phyloP scores from a whole-genome alignment of 1,140 invertebrate species.

The Hesperophylax magnus region DNA sequence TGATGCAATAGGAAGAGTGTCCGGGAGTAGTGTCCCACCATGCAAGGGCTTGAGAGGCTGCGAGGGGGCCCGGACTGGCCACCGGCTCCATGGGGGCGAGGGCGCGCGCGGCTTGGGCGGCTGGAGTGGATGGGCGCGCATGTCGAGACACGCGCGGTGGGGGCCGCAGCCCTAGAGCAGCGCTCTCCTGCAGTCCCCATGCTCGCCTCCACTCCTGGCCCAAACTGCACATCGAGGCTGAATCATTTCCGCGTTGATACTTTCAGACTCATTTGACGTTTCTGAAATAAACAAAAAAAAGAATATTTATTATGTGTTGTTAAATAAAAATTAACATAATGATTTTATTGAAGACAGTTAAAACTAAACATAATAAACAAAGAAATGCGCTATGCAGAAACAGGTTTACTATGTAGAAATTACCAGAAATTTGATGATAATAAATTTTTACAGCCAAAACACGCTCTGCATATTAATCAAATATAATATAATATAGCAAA shows the following conservation, averaged over 20 bases:
- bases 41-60: not conserved
- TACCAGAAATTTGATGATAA: too few relatives aligned
- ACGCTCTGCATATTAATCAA: too few relatives aligned
- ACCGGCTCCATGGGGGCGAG: not conserved
- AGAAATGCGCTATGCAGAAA: not conserved
- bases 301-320: not conserved
- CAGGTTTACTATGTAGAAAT: too few relatives aligned
- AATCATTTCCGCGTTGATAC: conserved; percentile 7
- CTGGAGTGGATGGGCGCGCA: not conserved
- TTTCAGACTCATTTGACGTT: conserved; percentile 1
- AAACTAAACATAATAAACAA: not conserved
- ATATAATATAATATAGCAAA: too few relatives aligned
- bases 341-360: not conserved
- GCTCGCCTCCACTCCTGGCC: conserved; percentile 6
- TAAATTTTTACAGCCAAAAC: too few relatives aligned
- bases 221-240: conserved; percentile 6
- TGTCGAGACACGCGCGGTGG: not conserved
- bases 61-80: not conserved
- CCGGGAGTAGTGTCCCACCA: too few relatives aligned
- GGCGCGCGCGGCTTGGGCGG: not conserved
- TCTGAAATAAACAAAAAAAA: not conserved
- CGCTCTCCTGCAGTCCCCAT: not conserved
- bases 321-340: not conserved
- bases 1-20: too few relatives aligned
- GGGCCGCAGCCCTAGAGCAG: conserved; percentile 14